Percentiles rank a stretch among this genome's conserved stretches.
Conservation (phyloP, 2,888 invertebrate genomes). For the Scaptomyza flava region DNA sequence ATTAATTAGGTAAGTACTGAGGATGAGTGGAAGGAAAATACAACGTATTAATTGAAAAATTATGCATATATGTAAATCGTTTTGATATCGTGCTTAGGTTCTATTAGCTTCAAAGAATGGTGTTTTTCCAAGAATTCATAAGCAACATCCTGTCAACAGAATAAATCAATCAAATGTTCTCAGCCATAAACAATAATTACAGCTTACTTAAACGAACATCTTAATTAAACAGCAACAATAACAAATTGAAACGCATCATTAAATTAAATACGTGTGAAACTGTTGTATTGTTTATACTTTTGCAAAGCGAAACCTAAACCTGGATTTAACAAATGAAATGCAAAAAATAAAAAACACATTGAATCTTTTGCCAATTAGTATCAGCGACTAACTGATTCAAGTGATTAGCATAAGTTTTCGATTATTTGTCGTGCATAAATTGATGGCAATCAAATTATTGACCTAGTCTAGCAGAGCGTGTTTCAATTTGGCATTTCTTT, state of each 20-base stretch:
- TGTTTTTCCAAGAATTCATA: slow-evolving; percentile 6
- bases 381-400: slow-evolving; percentile 29
- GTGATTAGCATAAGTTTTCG: slow-evolving; percentile 41
- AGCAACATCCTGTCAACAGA: slow-evolving; percentile 30
- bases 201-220: slow-evolving; percentile 42
- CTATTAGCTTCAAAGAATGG: slow-evolving; percentile 11
- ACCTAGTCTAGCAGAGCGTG: slow-evolving; percentile 40
- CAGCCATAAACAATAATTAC: slow-evolving; percentile 20
- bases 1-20: slow-evolving; percentile 9
- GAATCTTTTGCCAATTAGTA: slow-evolving; percentile 39
- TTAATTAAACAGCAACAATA: slow-evolving; percentile 47
- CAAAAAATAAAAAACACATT: too few relatives aligned
- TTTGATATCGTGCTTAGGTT: slow-evolving; percentile 9
- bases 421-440: slow-evolving; percentile 32
- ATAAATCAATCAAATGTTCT: slow-evolving; percentile 25
- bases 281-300: slow-evolving; percentile 3
- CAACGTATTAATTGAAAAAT: background rate
- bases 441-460: slow-evolving; percentile 37
- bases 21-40: background rate
- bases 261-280: slow-evolving; percentile 49
- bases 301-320: slow-evolving; percentile 27
- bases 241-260: slow-evolving; percentile 32
- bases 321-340: slow-evolving; percentile 21
- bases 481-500: slow-evolving; percentile 23
- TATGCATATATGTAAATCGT: background rate